Evolutionary conservation across 2,113 vertebrate genomes (phyloP), one percentile per base, ranked within the genome.

Genomic region (Nesoenas mayeri): DNA sequence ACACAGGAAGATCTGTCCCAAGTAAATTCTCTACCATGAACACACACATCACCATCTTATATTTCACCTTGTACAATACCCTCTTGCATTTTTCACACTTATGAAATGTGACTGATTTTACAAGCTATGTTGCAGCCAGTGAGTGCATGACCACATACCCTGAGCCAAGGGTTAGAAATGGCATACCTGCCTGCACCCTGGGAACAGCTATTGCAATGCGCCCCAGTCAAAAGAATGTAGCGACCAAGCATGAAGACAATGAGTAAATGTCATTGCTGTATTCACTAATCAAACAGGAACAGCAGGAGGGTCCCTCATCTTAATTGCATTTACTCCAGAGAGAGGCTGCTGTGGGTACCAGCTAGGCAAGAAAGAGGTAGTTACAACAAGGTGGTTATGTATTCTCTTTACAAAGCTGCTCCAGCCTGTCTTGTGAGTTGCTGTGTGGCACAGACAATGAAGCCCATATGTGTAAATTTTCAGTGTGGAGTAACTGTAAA

Each of bases 231-330:
- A 95, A 91, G 92, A 96, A 95, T 96, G 90, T 89, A 62, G 78
- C 7, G 0, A 94, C 89, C 73, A 62, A 73, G 82, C 85, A 81
- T 16, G 79, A 95, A 78, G 89, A 90, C 86, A 95, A 95, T 61
- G 80, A 85, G 60, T 65, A 93, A 89, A 81, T 89, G 83, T 79
- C 4, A 1, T 65, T 79, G 67, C 40, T 69, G 42, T 40, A 65
- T 83, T 94, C 85, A 8, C 88, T 93, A 91, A 88, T 93, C 91
- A 96, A 95, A 95, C 74, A 93, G 36, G 56, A 91, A 20, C 85
- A 89, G 92, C 93, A 84, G 91, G 93, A 91, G 91, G 71, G 53
- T 70, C 81, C 65, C 32, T 95, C 65, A 20, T 89, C 81, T 91
- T 85, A 91, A 89, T 71, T 89, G 90, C 42, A 6, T 86, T 64